phyloP scores from a whole-genome alignment of 2,888 invertebrate genomes.

The Corythucha ciliata region DNA sequence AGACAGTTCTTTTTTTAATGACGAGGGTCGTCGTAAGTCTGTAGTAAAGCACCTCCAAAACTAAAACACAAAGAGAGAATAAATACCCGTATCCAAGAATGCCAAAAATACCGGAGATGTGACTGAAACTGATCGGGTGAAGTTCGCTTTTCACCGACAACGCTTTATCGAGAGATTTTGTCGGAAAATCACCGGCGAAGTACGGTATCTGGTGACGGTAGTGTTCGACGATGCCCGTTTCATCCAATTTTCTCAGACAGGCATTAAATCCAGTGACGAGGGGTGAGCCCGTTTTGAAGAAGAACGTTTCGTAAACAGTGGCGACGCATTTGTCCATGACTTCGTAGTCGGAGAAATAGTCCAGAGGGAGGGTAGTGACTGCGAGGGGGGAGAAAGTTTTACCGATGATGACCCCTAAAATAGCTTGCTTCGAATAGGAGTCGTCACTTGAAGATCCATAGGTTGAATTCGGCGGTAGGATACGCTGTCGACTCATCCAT shows the following conservation, averaged over 20 bases:
- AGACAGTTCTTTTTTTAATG: too few species aligned
- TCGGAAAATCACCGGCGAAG: too few species aligned
- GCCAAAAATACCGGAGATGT: too few species aligned
- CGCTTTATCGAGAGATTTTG: too few species aligned
- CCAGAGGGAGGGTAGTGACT: neutral
- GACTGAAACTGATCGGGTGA: too few species aligned
- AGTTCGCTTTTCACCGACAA: too few species aligned
- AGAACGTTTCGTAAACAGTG: constrained; percentile 20
- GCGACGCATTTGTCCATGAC: constrained; percentile 15
- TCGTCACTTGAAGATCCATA: neutral
- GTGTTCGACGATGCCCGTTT: constrained; percentile 4
- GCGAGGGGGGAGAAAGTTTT: constrained; percentile 5
- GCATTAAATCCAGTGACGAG: constrained; percentile 2
- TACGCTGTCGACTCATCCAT: constrained; percentile 1
- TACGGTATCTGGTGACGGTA: too few species aligned
- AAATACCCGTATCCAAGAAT: too few species aligned
- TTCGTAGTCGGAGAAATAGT: constrained; percentile 13
- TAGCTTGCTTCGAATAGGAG: neutral
- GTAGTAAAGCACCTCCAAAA: too few species aligned
- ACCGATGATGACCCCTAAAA: neutral
- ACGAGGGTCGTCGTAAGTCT: too few species aligned
- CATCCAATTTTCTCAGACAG: neutral
- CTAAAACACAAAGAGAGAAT: too few species aligned
- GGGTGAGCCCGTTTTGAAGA: constrained; percentile 17
- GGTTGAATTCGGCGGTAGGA: neutral